Base-by-base conservation (phyloP, 2,888 invertebrate genomes). In the Hypsopygia costalis region DNA sequence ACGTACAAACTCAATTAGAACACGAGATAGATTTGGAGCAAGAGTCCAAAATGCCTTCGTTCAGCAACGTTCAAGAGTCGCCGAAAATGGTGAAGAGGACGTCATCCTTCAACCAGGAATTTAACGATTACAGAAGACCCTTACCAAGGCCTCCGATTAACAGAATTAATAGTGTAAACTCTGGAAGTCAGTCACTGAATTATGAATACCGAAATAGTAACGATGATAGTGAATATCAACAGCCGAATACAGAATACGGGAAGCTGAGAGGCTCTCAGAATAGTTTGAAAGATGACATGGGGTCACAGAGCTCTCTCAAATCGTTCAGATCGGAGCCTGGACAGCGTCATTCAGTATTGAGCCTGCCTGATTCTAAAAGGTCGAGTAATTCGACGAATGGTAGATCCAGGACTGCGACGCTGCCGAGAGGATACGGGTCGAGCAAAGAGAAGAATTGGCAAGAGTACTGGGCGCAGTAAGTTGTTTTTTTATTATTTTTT, bases 391-490 rank as follows among this genome's bases (percentile, higher is more conserved):
- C 78, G 0, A 43, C 79, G 11, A 85, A 83, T 40, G 83, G 81
- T 0, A 71, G 74, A 40, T 51, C 58, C 1, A 78, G 58, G 50
- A 87, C 85, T 0, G 81, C 87, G 0, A 87, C 88, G 0, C 47
- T 88, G 32, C 87, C 87, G 0, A 59, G 87, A 20, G 86, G 87
- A 0, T 85, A 86, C 39, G 87, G 83, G 0, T 83, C 87, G 0
- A 79, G 59, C 0, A 82, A 70, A 52, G 80, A 83, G 52, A 85
- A 79, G 58, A 76, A 73, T 35, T 89, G 88, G 89, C 86, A 89
- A 46, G 86, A 86, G 10, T 89, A 89, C 52, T 89, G 89, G 89
- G 72, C 86, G 1, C 70, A 75, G 89, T 89, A 58, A 82, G 86
- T 81, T 52, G 34, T 52, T 43, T 44, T 40, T 43, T 36, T 40